Evolutionary conservation across 1,140 invertebrate species (phyloP).

Genomic region (Sitodiplosis mosellana): DNA sequence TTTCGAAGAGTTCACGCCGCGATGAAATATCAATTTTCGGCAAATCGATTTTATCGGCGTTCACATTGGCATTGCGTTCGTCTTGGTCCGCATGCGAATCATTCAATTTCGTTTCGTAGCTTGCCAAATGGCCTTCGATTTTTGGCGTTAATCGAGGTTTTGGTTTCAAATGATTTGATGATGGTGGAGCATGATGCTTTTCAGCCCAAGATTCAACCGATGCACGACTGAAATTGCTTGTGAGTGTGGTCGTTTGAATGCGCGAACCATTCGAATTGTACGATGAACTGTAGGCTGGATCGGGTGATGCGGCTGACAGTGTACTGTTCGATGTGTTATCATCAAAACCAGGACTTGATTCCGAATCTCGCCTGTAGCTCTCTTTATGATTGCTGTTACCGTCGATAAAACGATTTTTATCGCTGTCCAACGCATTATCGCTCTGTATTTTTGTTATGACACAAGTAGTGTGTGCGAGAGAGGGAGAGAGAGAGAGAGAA

Average conservation of each 20-base stretch:
- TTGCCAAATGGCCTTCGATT: conserved; percentile 21
- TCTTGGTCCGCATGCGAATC: conserved; percentile 3
- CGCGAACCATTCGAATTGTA: no score
- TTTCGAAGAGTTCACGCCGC: conserved; percentile 64
- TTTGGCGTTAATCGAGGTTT: conserved; percentile 14
- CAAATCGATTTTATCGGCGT: conserved; percentile 30
- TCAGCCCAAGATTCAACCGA: no score
- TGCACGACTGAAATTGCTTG: no score
- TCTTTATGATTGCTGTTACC: conserved; percentile 31
- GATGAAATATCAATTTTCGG: conserved; percentile 68
- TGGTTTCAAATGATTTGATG: no score
- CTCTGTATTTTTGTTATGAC: conserved; percentile 29
- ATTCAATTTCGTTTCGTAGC: conserved; percentile 25
- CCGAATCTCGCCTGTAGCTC: conserved; percentile 18
- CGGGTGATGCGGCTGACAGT: conserved; percentile 19
- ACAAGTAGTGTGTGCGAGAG: no score
- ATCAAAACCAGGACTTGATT: conserved; percentile 21
- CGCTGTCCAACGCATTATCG: conserved; percentile 37
- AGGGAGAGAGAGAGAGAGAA: not conserved
- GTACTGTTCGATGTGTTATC: conserved; percentile 17
- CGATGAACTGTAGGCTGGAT: conserved; percentile 7
- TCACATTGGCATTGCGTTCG: conserved; percentile 17
- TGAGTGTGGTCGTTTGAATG: no score
- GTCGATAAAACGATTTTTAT: conserved; percentile 41
- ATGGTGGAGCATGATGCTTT: no score